These are phyloP conservation scores for Acleris sparsana DNA, from an alignment of 2,888 invertebrate genomes.

Conservation along the genomic window DNA sequence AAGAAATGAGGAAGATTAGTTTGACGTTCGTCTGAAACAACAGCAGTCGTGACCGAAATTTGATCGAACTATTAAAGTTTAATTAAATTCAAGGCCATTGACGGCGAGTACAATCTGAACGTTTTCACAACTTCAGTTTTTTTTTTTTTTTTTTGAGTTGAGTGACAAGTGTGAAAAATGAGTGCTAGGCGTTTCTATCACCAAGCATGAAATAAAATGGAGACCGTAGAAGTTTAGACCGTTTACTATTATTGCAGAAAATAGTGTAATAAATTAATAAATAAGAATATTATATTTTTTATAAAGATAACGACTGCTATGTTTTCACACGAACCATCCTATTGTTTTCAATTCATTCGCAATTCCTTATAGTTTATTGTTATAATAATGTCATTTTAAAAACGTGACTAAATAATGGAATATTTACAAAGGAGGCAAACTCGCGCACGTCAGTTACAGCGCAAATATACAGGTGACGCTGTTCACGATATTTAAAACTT, in stretches of 20 bases:
- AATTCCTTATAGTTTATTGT: constrained; percentile 43
- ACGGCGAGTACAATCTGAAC: too few species aligned
- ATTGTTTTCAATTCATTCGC: constrained; percentile 41
- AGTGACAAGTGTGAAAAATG: too few species aligned
- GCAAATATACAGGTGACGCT: constrained; percentile 19
- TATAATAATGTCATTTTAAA: constrained; percentile 32
- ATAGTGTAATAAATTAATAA: too few species aligned
- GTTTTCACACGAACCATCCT: background rate
- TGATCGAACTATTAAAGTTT: too few species aligned
- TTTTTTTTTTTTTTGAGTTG: too few species aligned
- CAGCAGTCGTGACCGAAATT: background rate
- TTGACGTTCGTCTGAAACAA: background rate
- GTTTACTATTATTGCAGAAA: too few species aligned
- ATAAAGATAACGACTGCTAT: background rate
- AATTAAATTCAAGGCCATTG: too few species aligned
- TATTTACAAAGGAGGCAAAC: constrained; percentile 39
- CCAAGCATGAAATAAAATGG: too few species aligned
- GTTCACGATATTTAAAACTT: constrained; percentile 11
- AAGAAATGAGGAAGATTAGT: constrained; percentile 28
- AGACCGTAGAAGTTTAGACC: too few species aligned
- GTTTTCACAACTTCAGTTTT: too few species aligned
- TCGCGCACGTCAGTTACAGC: constrained; percentile 7
- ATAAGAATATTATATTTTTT: too few species aligned
- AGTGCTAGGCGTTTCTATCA: too few species aligned
- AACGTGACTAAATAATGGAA: constrained; percentile 32